Percentiles rank a stretch among this genome's conserved stretches.
These are phyloP conservation scores for Hypercompe scribonia DNA, from an alignment of 2,888 invertebrate genomes.

Conservation along the genomic window DNA sequence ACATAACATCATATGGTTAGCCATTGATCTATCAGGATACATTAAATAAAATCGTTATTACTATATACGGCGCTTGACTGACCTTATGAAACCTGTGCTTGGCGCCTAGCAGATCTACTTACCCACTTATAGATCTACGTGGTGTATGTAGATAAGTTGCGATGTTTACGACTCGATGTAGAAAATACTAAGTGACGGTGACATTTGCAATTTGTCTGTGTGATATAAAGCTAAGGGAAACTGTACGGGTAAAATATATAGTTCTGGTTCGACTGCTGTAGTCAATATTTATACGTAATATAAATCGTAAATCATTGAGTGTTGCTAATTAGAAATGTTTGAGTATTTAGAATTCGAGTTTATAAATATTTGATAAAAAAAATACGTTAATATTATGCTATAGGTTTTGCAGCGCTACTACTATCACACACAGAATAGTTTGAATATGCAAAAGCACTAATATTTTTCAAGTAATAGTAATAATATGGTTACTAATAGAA, in stretches of 20 bases:
- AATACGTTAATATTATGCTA: not conserved
- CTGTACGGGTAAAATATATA: not conserved
- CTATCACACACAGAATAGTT: not conserved
- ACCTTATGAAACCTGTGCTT: slow-evolving; percentile 26
- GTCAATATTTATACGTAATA: not conserved
- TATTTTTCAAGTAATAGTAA: too few species aligned
- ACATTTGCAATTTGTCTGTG: slow-evolving; percentile 13
- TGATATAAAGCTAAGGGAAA: slow-evolving; percentile 3
- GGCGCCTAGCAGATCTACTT: slow-evolving; percentile 39
- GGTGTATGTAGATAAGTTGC: slow-evolving; percentile 10
- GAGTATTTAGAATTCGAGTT: not conserved
- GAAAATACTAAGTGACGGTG: slow-evolving; percentile 11
- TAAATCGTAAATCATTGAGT: not conserved
- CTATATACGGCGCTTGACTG: slow-evolving; percentile 33
- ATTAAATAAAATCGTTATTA: slow-evolving; percentile 30
- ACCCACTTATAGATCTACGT: slow-evolving; percentile 27
- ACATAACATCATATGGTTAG: not conserved
- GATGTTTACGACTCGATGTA: slow-evolving; percentile 15
- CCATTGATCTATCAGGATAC: slow-evolving; percentile 19
- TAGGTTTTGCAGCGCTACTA: not conserved
- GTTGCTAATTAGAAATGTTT: not conserved
- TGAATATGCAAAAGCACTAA: too few species aligned
- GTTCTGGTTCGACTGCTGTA: not conserved
- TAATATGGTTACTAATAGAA: too few species aligned
- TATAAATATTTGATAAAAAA: not conserved